A percentile compares a stretch with the other conserved stretches of the same genome.
These are phyloP conservation scores for Spisula solida DNA, from an alignment of 2,888 invertebrate species.

Conservation along the genomic window DNA sequence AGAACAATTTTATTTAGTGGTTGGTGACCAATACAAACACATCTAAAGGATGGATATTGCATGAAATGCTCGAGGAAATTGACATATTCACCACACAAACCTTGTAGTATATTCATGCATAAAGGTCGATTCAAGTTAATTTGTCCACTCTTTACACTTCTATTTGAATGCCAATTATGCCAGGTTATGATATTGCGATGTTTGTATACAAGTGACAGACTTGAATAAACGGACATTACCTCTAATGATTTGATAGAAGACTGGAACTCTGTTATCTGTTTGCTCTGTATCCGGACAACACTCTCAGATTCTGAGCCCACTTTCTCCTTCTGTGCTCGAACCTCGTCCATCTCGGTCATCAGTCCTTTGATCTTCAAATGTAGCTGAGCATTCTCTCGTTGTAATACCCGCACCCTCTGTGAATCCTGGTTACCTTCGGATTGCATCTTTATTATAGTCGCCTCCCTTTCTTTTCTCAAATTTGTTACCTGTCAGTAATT, in stretches of 20 bases:
- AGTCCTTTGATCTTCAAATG: slow-evolving; percentile 85
- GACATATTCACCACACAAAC: too few relatives aligned
- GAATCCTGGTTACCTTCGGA: slow-evolving; percentile 82
- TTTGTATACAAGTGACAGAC: too few relatives aligned
- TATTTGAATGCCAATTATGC: too few relatives aligned
- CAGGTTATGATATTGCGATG: too few relatives aligned
- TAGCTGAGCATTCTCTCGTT: slow-evolving; percentile 86
- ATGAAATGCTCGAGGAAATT: too few relatives aligned
- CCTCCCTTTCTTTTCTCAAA: slow-evolving; percentile 85
- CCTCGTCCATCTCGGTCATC: slow-evolving; percentile 86
- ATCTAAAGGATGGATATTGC: too few relatives aligned
- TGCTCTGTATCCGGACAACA: slow-evolving; percentile 83
- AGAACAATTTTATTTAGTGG: too few relatives aligned
- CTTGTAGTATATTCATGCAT: too few relatives aligned
- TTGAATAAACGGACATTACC: too few relatives aligned
- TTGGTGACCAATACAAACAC: too few relatives aligned
- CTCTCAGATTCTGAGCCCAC: slow-evolving; percentile 84
- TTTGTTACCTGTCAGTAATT: slow-evolving; percentile 80
- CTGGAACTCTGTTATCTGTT: slow-evolving; percentile 84
- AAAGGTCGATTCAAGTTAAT: too few relatives aligned
- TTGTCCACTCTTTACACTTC: too few relatives aligned
- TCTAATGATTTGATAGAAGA: slow-evolving; percentile 84
- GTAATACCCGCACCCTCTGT: slow-evolving; percentile 82
- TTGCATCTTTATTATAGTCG: slow-evolving; percentile 81
- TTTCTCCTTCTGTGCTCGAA: slow-evolving; percentile 85